These are phyloP conservation scores for Trichopoda pennipes DNA, from an alignment of 2,888 invertebrate genomes.

Conservation along the genomic window DNA sequence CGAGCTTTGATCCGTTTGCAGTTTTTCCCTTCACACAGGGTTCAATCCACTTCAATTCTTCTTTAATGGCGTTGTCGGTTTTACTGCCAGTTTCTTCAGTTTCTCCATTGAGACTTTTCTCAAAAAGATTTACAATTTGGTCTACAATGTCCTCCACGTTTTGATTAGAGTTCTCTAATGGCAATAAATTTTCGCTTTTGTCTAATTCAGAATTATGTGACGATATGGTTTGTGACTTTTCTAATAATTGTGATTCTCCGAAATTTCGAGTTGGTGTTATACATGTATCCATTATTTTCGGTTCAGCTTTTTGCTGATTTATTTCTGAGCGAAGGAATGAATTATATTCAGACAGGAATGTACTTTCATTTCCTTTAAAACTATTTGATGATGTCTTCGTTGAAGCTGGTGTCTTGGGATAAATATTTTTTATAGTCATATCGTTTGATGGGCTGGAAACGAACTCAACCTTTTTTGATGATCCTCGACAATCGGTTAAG, in stretches of 20 bases:
- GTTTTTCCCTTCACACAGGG: conserved; percentile 67
- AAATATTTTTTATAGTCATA: conserved; percentile 69
- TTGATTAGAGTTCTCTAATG: neutral
- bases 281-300: neutral
- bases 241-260: too few species aligned
- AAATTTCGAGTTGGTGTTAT: neutral
- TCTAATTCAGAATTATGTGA: conserved; percentile 24
- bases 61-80: conserved; percentile 2
- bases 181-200: neutral
- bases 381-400: conserved; percentile 61
- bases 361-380: conserved; percentile 57
- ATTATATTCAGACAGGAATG: neutral
- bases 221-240: conserved; percentile 40
- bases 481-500: neutral
- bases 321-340: conserved; percentile 23
- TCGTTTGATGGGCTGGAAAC: conserved; percentile 54
- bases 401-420: conserved; percentile 74
- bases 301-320: conserved; percentile 15
- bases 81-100: neutral
- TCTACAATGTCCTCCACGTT: neutral
- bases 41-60: conserved; percentile 83
- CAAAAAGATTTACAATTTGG: neutral
- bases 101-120: neutral
- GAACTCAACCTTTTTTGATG: conserved; percentile 72
- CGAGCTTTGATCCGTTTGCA: conserved; percentile 68